These are phyloP conservation scores for Calycopis cecrops DNA, from an alignment of 1,140 invertebrate species.

Conservation along the genomic window DNA sequence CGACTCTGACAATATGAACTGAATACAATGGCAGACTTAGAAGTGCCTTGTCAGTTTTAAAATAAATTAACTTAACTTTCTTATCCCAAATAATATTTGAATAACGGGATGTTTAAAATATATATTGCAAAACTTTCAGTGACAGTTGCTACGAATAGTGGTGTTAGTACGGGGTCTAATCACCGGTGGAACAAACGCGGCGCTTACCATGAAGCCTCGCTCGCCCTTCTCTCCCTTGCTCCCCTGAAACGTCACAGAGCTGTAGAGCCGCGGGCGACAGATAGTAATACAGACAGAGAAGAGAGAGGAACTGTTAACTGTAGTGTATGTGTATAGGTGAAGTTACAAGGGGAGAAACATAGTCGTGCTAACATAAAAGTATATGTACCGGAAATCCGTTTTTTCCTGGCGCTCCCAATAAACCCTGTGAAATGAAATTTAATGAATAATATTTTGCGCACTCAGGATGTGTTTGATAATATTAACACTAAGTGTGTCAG, in stretches of 20 bases:
- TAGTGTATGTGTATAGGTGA: not conserved
- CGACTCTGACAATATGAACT: too few species aligned
- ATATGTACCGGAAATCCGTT: constrained; percentile 90
- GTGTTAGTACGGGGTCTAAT: constrained; percentile 19
- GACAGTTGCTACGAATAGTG: constrained; percentile 1
- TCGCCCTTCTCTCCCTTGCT: constrained; percentile 81
- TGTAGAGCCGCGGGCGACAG: constrained; percentile 13
- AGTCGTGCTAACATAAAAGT: constrained; percentile 35
- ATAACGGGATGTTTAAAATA: too few species aligned
- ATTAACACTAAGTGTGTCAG: too few species aligned
- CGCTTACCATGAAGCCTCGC: constrained; percentile 81
- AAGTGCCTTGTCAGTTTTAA: too few species aligned
- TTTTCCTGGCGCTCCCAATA: constrained; percentile 86
- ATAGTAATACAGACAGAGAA: not conserved
- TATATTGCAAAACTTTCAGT: too few species aligned
- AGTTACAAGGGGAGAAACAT: constrained; percentile 15
- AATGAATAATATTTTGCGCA: too few species aligned
- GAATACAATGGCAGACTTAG: too few species aligned
- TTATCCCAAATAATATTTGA: too few species aligned
- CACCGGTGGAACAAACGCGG: constrained; percentile 15
- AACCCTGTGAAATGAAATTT: constrained; percentile 79
- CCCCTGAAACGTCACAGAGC: constrained; percentile 77
- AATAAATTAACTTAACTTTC: too few species aligned
- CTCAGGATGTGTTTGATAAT: too few species aligned
- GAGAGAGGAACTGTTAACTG: not conserved